These are phyloP conservation scores for Parelbella ahira DNA, from an alignment of 2,888 invertebrate species.

Conservation along the genomic window DNA sequence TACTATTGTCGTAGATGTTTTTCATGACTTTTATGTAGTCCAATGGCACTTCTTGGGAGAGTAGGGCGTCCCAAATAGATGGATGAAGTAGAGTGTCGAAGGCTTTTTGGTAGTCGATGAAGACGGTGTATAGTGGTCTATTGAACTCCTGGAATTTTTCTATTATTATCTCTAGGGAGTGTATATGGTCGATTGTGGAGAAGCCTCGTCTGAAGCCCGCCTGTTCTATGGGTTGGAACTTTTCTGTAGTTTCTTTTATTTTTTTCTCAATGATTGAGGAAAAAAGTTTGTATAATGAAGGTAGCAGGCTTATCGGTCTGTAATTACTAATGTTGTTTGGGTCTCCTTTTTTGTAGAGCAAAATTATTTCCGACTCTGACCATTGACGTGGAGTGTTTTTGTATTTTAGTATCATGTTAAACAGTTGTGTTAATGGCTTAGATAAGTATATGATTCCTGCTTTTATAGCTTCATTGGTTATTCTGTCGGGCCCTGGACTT, in stretches of 20 bases:
- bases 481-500: constrained; percentile 27
- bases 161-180: neutral
- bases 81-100: neutral
- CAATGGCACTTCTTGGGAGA: too few species aligned
- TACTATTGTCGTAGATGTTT: constrained; percentile 4
- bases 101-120: constrained; percentile 5
- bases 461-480: constrained; percentile 29
- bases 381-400: constrained; percentile 15
- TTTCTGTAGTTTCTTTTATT: constrained; percentile 2
- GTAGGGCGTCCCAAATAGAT: neutral
- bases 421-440: neutral
- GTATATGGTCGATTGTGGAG: constrained; percentile 2
- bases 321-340: neutral
- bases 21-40: constrained; percentile 4
- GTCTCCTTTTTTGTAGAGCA: constrained; percentile 24
- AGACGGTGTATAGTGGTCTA: constrained; percentile 1
- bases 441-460: neutral
- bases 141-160: neutral
- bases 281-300: neutral
- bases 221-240: neutral
- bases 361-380: constrained; percentile 19
- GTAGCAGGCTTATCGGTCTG: constrained; percentile 8
- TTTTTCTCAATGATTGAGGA: neutral
- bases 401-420: neutral
- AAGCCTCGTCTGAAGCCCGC: neutral